A percentile compares a stretch with the other conserved stretches of the same genome.
These are phyloP conservation scores for Gephyroberyx darwinii DNA, from an alignment of 2,797 vertebrate genomes.

Conservation along the genomic window DNA sequence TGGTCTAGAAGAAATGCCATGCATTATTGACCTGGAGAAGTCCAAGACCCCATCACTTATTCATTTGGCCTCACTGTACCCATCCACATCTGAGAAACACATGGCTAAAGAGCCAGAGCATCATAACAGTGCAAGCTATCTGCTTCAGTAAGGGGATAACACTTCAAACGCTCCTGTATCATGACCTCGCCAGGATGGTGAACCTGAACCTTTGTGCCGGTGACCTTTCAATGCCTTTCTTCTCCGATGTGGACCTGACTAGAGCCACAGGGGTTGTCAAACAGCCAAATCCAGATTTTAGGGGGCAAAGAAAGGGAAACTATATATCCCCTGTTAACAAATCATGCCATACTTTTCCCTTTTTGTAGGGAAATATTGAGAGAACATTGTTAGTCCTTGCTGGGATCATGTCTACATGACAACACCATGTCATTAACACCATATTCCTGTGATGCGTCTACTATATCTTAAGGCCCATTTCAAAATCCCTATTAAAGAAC, in stretches of 20 bases:
- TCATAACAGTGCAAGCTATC: conserved; percentile 11
- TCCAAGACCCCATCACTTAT: conserved; percentile 58
- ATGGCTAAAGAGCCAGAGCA: conserved; percentile 4
- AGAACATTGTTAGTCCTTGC: conserved; percentile 8
- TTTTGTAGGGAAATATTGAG: not conserved
- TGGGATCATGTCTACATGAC: not conserved
- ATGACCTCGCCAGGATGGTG: not conserved
- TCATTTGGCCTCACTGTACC: conserved; percentile 43
- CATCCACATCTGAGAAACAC: conserved; percentile 23
- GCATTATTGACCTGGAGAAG: conserved; percentile 65
- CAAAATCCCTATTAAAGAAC: too few species aligned
- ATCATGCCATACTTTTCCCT: not conserved
- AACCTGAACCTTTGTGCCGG: not conserved
- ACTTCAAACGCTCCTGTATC: not conserved
- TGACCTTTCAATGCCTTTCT: not conserved
- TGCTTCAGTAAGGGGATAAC: not conserved
- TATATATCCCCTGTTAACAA: too few species aligned
- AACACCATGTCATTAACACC: not conserved
- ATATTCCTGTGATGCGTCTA: not conserved
- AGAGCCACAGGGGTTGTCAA: not conserved
- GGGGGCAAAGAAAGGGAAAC: too few species aligned
- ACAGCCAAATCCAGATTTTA: not conserved
- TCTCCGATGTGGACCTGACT: not conserved
- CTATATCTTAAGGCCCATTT: not conserved
- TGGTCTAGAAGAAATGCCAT: conserved; percentile 39